Conservation (phyloP, 1,140 invertebrate genomes). For the Drosophila kohkoa region DNA sequence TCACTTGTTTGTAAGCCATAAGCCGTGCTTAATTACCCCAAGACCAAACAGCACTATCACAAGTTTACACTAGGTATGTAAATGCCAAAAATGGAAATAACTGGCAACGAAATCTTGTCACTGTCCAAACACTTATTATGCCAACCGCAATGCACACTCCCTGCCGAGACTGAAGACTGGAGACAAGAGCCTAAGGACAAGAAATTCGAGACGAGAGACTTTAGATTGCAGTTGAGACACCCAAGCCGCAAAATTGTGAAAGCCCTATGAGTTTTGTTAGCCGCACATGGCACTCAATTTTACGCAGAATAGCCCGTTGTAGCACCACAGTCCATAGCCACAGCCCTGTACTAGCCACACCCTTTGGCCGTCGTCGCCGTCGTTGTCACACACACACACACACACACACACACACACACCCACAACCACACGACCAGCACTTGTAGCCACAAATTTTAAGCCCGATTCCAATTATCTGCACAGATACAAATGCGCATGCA, state of each 20-base stretch:
- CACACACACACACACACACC: neutral
- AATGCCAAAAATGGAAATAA: slow-evolving; percentile 13
- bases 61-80: slow-evolving; percentile 26
- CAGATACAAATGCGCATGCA: slow-evolving; percentile 67
- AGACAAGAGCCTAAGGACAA: neutral
- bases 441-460: slow-evolving; percentile 79
- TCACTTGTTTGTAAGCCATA: neutral
- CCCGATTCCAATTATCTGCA: slow-evolving; percentile 81
- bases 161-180: neutral
- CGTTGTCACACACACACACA: slow-evolving; percentile 16
- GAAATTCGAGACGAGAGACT: slow-evolving; percentile 13
- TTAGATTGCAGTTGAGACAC: slow-evolving; percentile 18
- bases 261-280: slow-evolving; percentile 75
- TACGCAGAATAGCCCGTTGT: slow-evolving; percentile 52
- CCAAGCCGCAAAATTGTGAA: slow-evolving; percentile 78
- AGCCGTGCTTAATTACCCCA: slow-evolving; percentile 36
- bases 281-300: slow-evolving; percentile 76
- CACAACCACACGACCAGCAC: slow-evolving; percentile 31
- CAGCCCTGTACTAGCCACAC: neutral
- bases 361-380: slow-evolving; percentile 15
- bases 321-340: slow-evolving; percentile 16
- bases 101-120: slow-evolving; percentile 40
- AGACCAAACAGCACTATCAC: slow-evolving; percentile 22
- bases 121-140: slow-evolving; percentile 42
- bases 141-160: slow-evolving; percentile 31